Evolutionary conservation across 2,113 vertebrate species (phyloP), one percentile per base, ranked within the genome.

Genomic region (Taxidea taxus): DNA sequence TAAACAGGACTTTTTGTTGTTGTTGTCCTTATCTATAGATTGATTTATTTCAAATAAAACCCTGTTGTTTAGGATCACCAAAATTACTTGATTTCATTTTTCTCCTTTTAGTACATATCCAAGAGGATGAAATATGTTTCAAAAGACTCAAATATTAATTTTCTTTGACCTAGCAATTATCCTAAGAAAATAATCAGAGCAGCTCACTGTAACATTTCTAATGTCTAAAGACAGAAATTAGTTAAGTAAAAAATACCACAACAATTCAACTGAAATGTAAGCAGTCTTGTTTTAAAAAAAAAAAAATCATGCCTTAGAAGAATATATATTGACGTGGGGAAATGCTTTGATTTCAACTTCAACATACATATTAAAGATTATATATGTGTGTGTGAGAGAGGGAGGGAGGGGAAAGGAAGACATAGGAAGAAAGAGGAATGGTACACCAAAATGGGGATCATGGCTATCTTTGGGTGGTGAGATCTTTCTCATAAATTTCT

Each of bases 41-140:
- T 51, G 18, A 95, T 81, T 95, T 91, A 96, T 85, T 98, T 95
- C 78, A 96, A 96, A 91, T 92, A 92, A 96, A 98, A 97, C 96
- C 58, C 42, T 27, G 34, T 9, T 90, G 23, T 42, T 84, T 97
- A 44, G 90, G 64, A 85, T 90, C 31, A 92, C 6, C 90, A 83
- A 97, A 97, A 95, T 31, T 92, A 56, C 44, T 54, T 70, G 20
- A 90, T 92, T 75, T 96, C 1, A 75, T 64, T 95, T 98, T 96
- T 75, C 92, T 72, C 4, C 1, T 94, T 88, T 51, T 29, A 94
- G 39, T 42, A 91, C 44, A n/a, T 39, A 91, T 44, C 18, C 20
- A 60, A 18, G 60, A 42, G 18, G 49, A 51, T 39, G 90, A 97
- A 97, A 23, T 85, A 34, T 16, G 16, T 93, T 84, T 93, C 21